Conservation (phyloP, 2,113 vertebrate species). For the Emydocephalus ijimae region DNA sequence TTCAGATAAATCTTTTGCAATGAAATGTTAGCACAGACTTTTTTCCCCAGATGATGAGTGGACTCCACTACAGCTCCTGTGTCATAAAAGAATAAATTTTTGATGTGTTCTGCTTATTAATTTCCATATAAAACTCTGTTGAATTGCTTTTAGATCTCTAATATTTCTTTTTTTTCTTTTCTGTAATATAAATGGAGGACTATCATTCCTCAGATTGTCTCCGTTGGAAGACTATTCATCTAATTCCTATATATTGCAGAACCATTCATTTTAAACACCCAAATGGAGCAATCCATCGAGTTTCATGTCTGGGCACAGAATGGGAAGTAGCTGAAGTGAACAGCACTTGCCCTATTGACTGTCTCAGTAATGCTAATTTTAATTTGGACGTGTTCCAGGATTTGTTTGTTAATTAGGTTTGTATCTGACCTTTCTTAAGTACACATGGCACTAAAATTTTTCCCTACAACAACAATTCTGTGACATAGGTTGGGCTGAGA, state of each 20-base stretch:
- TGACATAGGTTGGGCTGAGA: not conserved
- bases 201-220: not conserved
- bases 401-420: not conserved
- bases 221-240: not conserved
- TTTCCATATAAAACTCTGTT: not conserved
- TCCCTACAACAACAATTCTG: not conserved
- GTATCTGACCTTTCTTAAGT: not conserved
- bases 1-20: not conserved
- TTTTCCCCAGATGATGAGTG: not conserved
- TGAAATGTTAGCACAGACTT: not conserved
- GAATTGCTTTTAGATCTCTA: not conserved
- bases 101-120: not conserved
- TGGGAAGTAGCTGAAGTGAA: not conserved
- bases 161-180: not conserved
- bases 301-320: too few relatives aligned
- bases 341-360: not conserved
- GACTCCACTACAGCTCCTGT: not conserved
- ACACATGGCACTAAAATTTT: not conserved
- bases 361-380: not conserved
- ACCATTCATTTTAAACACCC: not conserved
- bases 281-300: not conserved
- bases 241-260: not conserved
- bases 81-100: not conserved
- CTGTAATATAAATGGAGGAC: not conserved
- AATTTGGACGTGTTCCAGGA: not conserved